Conservation (phyloP, 2,113 vertebrate species). For the Epinephelus fuscoguttatus region DNA sequence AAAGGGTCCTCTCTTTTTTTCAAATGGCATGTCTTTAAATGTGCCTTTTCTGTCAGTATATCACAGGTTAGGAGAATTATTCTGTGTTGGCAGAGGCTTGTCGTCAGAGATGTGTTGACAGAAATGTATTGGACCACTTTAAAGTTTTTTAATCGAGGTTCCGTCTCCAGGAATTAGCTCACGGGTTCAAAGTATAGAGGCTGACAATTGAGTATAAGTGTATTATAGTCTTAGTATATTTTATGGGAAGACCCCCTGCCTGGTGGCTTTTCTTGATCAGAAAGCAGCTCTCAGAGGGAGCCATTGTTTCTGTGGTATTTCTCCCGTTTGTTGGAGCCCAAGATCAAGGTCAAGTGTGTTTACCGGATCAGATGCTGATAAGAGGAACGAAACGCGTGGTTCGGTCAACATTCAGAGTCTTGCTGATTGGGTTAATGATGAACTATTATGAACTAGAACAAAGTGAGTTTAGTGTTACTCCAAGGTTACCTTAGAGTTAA, state of each 20-base stretch:
- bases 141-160: slow-evolving; percentile 4
- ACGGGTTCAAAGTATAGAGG: slow-evolving; percentile 4
- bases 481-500: slow-evolving; percentile 58
- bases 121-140: background rate
- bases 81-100: background rate
- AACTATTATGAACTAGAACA: slow-evolving; percentile 45
- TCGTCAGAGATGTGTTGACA: background rate
- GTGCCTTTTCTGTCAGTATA: background rate
- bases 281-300: slow-evolving; percentile 1
- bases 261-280: slow-evolving; percentile 18
- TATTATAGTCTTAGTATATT: slow-evolving; percentile 21
- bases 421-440: slow-evolving; percentile 60
- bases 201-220: slow-evolving; percentile 5
- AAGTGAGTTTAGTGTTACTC: slow-evolving; percentile 10
- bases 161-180: slow-evolving; percentile 9
- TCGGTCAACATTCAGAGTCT: slow-evolving; percentile 11
- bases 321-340: background rate
- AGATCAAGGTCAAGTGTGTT: slow-evolving; percentile 37
- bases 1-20: too few relatives aligned
- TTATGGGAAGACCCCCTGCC: slow-evolving; percentile 28
- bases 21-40: background rate
- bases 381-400: background rate
- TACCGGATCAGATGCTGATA: slow-evolving; percentile 29
- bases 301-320: slow-evolving; percentile 45
- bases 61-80: background rate